Conservation (phyloP, 2,113 vertebrate species). For the Cyprinodon brontotheroides region DNA sequence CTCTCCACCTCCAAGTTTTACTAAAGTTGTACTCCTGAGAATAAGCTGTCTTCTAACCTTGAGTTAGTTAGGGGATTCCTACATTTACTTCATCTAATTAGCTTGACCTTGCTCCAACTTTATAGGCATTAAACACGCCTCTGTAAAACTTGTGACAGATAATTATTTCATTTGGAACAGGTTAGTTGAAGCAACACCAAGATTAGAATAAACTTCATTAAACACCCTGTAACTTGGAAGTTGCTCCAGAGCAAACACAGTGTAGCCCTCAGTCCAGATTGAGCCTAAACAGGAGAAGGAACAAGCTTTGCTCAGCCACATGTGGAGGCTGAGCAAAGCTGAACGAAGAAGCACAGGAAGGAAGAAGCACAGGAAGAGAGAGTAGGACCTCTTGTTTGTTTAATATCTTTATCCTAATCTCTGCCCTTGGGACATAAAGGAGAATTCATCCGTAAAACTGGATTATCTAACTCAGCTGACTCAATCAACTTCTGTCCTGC, state of each 20-base stretch:
- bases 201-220: too few relatives aligned
- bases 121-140: background rate
- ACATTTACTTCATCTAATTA: background rate
- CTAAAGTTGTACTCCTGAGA: conserved; percentile 28
- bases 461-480: conserved; percentile 76
- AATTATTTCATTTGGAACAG: background rate
- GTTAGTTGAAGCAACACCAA: background rate
- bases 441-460: conserved; percentile 74
- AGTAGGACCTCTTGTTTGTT: conserved; percentile 70
- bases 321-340: conserved; percentile 27
- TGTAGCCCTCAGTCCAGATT: conserved; percentile 21
- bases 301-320: conserved; percentile 40
- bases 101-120: background rate
- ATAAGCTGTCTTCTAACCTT: conserved; percentile 44
- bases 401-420: conserved; percentile 79
- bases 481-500: conserved; percentile 58
- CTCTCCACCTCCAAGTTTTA: background rate
- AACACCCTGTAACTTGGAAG: conserved; percentile 13
- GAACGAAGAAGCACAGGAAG: conserved; percentile 23
- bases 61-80: conserved; percentile 21
- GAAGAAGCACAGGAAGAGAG: conserved; percentile 33
- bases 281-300: conserved; percentile 26
- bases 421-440: conserved; percentile 69
- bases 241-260: conserved; percentile 14
- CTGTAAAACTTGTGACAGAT: background rate